Base-by-base conservation (phyloP, 37 sponge, comb jelly and placozoan species). In the Amphimedon queenslandica region DNA sequence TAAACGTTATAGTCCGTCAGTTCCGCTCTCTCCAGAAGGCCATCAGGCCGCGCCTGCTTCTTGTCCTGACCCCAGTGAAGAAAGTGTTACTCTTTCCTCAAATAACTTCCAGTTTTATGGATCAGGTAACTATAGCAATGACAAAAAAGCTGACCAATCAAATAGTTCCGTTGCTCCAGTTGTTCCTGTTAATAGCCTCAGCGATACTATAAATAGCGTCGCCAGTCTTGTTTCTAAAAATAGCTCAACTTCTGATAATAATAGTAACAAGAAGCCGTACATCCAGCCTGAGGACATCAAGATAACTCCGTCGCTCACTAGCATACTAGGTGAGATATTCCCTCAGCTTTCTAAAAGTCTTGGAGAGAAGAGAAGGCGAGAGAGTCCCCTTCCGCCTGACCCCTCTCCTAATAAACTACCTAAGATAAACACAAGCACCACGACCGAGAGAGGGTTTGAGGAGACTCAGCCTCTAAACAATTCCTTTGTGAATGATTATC, bases 271-370 rank as follows among this genome's bases (percentile, higher is more conserved):
- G 13, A 13, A 13, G 8, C 8, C 8, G 13, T 47, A 8, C 13
- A 18, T 41, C 33, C 55, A 76, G 51, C 66, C 76, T 47, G 70
- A 69, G 28, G 42, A 84, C 29, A 78, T 84, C 61, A 67, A 72
- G 38, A 78, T 84, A 64, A 84, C 85, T 23, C 78, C 85, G 1
- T 58, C 69, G 0, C 74, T 84, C 39, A 84, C 79, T 3, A 67
- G 41, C 24, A 57, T 84, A 0, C 85, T 84, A 2, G 79, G 68
- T 57, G 51, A 84, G 61, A 72, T 84, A n/a, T 78, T 84, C 18
- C 85, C 85, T 5, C 69, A 78, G 63, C 73, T 84, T n/a, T 78
- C 85, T 1, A 71, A 84, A 64, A 32, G 67, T 30, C 69, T 78
- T 37, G 58, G 43, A 24, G 18, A 69, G 3, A 47, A 78, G n/a